These are phyloP conservation scores for Drepana falcataria DNA, from an alignment of 2,888 invertebrate genomes.

Conservation along the genomic window DNA sequence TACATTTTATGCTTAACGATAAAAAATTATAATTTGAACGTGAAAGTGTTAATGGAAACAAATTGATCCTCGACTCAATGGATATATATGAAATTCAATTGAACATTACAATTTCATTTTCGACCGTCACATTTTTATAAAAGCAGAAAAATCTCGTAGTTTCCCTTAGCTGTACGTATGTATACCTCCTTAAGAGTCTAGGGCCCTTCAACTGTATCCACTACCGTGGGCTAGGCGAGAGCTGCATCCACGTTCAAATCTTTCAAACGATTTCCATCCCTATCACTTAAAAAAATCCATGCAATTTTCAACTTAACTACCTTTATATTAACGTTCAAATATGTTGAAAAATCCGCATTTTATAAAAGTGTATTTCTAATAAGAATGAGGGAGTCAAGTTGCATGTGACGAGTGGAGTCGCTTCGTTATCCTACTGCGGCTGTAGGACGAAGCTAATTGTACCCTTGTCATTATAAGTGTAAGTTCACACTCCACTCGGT, in stretches of 20 bases:
- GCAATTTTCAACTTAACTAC: conserved; percentile 10
- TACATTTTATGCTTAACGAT: too few species aligned
- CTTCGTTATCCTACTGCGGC: conserved; percentile 59
- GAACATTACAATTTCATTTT: conserved; percentile 11
- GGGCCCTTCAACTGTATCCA: conserved; percentile 46
- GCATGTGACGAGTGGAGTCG: conserved; percentile 55
- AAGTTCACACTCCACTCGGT: conserved; percentile 3
- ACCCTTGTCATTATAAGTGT: conserved; percentile 35
- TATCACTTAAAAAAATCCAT: conserved; percentile 3
- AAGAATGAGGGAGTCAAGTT: conserved; percentile 42
- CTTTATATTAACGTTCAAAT: conserved; percentile 7
- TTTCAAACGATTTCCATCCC: conserved; percentile 22
- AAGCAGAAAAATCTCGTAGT: conserved; percentile 21
- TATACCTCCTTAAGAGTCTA: conserved; percentile 38
- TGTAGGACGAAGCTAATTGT: conserved; percentile 59
- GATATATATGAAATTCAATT: not conserved
- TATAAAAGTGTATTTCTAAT: conserved; percentile 32
- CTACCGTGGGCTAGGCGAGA: conserved; percentile 41
- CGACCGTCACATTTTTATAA: too few species aligned
- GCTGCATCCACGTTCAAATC: conserved; percentile 38
- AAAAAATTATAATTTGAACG: too few species aligned
- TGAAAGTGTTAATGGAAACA: too few species aligned
- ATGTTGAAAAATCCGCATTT: not conserved
- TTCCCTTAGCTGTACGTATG: conserved; percentile 40
- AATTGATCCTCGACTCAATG: too few species aligned